Evolutionary conservation across 1,140 invertebrate species (phyloP), one percentile per base, ranked within the genome.

Genomic region (Diorhabda sublineata): DNA sequence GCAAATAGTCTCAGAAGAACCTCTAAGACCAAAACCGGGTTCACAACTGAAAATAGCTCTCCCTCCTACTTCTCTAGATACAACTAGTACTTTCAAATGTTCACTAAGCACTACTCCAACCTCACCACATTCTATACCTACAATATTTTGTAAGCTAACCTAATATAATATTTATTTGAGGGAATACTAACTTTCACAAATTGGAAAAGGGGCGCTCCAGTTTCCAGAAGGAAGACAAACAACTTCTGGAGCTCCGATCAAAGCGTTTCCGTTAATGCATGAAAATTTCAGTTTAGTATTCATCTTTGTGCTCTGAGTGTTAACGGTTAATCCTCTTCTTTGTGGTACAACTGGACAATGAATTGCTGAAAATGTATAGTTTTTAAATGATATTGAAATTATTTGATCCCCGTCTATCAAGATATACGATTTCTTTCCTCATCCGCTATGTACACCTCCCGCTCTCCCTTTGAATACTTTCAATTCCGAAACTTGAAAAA

Each of bases 211-310:
- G 3, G 89, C 86, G 75, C 90, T 92, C 93, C 93, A 95, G 77
- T 92, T 92, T 26, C 92, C 92, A 63, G 91, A 92, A 5, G 92
- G 90, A 26, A 92, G 78, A 80, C 93, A 95, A 61, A 83, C 82
- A 3, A 93, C 84, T 73, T 90, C 86, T 41, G 87, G 84, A 5
- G 89, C 85, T 5, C 93, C 93, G 56, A 93, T 88, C 11, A 95
- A 81, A 3, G 89, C 87, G 79, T 93, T 93, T n/a, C 92, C 91
- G 74, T 92, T 91, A n/a, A 87, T 85, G 77, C 93, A 95, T 2
- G 87, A 87, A 80, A 95, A 92, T 62, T 85, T 83, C 59, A 93
- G 87, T 74, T 86, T 85, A 0, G 90, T 88, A 75, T 90, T 91
- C 79, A 95, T 86, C 78, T 89, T 88, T 0, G 90, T 92, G 68